Percentiles rank a stretch among this genome's conserved stretches.
Evolutionary conservation across 1,140 invertebrate species (phyloP).

Genomic region (Venturia canescens): DNA sequence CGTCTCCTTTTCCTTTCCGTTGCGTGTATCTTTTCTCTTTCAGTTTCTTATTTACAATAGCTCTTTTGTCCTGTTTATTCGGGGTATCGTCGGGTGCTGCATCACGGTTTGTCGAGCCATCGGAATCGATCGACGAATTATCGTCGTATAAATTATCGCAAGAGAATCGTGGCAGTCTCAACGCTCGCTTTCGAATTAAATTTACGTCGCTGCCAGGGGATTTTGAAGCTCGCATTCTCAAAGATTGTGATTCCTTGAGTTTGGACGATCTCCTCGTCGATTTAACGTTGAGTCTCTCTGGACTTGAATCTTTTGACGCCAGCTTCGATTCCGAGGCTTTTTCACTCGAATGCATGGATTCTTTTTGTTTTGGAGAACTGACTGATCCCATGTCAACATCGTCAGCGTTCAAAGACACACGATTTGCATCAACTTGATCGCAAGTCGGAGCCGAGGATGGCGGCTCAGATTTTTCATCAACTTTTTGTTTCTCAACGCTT

Average conservation of each 20-base stretch:
- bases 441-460: neutral
- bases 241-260: neutral
- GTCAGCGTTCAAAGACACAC: neutral
- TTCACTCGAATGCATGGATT: neutral
- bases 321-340: neutral
- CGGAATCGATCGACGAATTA: neutral
- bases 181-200: neutral
- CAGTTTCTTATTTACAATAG: neutral
- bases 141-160: neutral
- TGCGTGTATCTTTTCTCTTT: neutral
- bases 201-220: neutral
- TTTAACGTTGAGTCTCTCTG: neutral
- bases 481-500: neutral
- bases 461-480: slow-evolving; percentile 5
- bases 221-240: neutral
- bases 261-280: neutral
- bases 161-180: neutral
- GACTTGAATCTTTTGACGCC: neutral
- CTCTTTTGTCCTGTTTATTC: neutral
- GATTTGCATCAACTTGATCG: neutral
- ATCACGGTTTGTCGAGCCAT: too few species aligned
- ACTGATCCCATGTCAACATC: neutral
- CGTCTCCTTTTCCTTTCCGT: neutral
- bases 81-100: too few species aligned
- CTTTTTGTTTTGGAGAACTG: neutral